These are phyloP conservation scores for Diadophis punctatus DNA, from an alignment of 2,113 vertebrate species.

Conservation along the genomic window DNA sequence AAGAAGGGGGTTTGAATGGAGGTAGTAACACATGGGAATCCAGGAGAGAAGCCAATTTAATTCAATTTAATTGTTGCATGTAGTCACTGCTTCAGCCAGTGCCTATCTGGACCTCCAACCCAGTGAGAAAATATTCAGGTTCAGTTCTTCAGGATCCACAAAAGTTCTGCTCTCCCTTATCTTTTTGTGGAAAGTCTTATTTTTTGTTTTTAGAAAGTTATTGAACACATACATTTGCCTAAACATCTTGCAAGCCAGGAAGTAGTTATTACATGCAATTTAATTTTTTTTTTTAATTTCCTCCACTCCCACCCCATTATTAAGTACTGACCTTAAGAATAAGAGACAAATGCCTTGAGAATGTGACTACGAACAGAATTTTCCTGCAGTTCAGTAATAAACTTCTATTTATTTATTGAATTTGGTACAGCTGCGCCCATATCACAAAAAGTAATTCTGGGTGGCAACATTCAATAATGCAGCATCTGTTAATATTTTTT, in stretches of 20 bases:
- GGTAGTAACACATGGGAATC: neutral
- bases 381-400: neutral
- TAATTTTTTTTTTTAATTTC: neutral
- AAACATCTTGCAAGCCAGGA: neutral
- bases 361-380: neutral
- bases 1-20: neutral
- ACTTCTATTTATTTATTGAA: neutral
- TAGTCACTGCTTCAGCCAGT: conserved; percentile 41
- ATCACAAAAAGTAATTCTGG: neutral
- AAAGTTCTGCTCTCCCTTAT: neutral
- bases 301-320: neutral
- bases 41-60: neutral
- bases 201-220: neutral
- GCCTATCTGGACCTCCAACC: neutral
- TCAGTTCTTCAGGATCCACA: neutral
- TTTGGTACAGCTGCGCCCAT: neutral
- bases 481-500: neutral
- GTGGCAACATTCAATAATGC: neutral
- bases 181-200: neutral
- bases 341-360: neutral
- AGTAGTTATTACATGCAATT: neutral
- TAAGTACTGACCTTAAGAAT: neutral
- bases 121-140: conserved; percentile 5
- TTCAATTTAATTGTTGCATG: conserved; percentile 48
- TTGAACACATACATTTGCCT: neutral